These are phyloP conservation scores for Ctenopoma kingsleyae DNA, from an alignment of 2,797 vertebrate genomes.

Conservation along the genomic window DNA sequence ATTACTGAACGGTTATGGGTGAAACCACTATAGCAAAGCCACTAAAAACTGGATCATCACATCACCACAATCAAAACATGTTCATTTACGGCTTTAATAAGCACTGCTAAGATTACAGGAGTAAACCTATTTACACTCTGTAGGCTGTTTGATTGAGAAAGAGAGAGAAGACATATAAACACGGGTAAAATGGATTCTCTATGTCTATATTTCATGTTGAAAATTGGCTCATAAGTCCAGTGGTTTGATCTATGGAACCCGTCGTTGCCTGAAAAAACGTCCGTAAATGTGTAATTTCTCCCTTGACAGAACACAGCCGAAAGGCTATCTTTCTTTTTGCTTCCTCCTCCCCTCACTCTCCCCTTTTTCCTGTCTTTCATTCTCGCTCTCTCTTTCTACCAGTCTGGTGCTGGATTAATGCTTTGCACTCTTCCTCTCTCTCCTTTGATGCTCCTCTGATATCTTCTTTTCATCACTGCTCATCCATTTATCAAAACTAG, in stretches of 20 bases:
- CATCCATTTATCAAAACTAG: slow-evolving; percentile 93
- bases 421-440: slow-evolving; percentile 77
- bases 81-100: slow-evolving; percentile 50
- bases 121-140: slow-evolving; percentile 40
- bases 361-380: slow-evolving; percentile 60
- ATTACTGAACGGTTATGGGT: neutral
- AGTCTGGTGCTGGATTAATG: slow-evolving; percentile 79
- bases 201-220: slow-evolving; percentile 99
- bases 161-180: slow-evolving; percentile 83
- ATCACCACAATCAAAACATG: slow-evolving; percentile 28
- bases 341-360: slow-evolving; percentile 73
- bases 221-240: slow-evolving; percentile 99
- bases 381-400: slow-evolving; percentile 81
- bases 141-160: slow-evolving; percentile 63
- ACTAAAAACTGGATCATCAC: slow-evolving; percentile 9
- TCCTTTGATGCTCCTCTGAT: slow-evolving; percentile 92
- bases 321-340: slow-evolving; percentile 97
- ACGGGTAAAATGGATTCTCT: slow-evolving; percentile 92
- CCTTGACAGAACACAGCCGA: slow-evolving; percentile 98
- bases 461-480: slow-evolving; percentile 97
- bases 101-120: slow-evolving; percentile 36
- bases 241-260: slow-evolving; percentile 97
- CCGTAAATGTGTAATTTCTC: slow-evolving; percentile 99
- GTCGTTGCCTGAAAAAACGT: slow-evolving; percentile 98
- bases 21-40: slow-evolving; percentile 1